A percentile compares a stretch with the other conserved stretches of the same genome.
phyloP scores from a whole-genome alignment of 2,113 vertebrate species.

The Motacilla alba region DNA sequence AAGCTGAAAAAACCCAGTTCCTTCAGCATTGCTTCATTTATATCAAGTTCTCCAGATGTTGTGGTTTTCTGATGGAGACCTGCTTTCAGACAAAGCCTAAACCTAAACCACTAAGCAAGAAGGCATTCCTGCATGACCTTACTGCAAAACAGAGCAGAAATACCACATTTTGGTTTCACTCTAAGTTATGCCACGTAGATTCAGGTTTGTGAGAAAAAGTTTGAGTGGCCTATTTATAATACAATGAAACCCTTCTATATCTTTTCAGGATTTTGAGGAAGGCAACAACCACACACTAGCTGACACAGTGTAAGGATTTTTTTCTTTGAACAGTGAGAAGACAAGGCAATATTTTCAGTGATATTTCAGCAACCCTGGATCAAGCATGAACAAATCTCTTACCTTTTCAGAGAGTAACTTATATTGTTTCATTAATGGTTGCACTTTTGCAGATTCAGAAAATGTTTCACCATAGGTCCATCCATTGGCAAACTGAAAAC shows the following conservation, averaged over 20 bases:
- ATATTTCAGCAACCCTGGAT: not conserved
- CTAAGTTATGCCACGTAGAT: not conserved
- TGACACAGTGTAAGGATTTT: rapidly evolving
- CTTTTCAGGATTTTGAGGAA: not conserved
- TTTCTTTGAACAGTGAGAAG: not conserved
- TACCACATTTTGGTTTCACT: not conserved
- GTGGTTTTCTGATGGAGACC: not conserved
- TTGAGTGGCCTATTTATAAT: not conserved
- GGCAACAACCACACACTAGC: not conserved
- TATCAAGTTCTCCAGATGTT: not conserved
- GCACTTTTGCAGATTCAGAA: slow-evolving; percentile 87
- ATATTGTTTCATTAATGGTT: slow-evolving; percentile 90
- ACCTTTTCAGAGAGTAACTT: slow-evolving; percentile 93
- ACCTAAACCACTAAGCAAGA: not conserved
- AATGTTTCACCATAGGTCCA: slow-evolving; percentile 90
- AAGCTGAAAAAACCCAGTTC: not conserved
- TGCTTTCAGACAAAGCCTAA: not conserved
- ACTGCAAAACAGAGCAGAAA: not conserved
- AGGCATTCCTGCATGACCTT: not conserved
- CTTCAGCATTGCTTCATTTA: not conserved
- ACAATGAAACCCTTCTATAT: not conserved
- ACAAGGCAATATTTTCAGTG: not conserved
- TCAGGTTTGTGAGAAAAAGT: not conserved
- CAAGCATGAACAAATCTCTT: slow-evolving; percentile 1
- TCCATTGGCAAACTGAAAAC: slow-evolving; percentile 84